Percentiles rank a stretch among this genome's conserved stretches.
Evolutionary conservation across 2,888 invertebrate species (phyloP).

Genomic region (Tipula helvola): DNA sequence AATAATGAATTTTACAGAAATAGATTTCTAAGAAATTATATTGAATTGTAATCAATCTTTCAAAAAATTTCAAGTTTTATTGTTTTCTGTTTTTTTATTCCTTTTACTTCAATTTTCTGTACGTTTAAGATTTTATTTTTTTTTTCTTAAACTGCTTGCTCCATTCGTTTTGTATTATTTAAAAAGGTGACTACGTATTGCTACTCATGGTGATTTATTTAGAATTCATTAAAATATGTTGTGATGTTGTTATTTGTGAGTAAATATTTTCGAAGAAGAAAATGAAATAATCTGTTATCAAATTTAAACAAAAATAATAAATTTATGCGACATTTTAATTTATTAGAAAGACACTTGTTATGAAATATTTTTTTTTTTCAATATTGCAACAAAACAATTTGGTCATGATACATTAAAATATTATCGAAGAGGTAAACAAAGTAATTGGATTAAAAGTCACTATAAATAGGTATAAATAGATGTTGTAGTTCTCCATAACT

Average conservation of each 20-base stretch:
- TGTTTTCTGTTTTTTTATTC: background rate
- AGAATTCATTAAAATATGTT: background rate
- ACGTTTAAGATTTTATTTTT: background rate
- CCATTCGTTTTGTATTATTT: background rate
- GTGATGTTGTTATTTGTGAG: background rate
- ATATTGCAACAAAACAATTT: background rate
- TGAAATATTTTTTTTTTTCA: background rate
- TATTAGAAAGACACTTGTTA: background rate
- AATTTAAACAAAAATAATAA: background rate
- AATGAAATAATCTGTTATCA: background rate
- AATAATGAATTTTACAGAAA: background rate
- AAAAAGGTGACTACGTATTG: background rate
- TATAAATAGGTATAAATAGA: background rate
- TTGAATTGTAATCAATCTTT: background rate
- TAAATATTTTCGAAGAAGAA: background rate
- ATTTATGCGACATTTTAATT: background rate
- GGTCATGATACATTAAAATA: background rate
- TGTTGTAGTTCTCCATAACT: background rate
- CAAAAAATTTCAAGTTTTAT: background rate
- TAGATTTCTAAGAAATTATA: background rate
- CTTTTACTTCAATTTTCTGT: background rate
- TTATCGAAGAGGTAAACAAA: background rate
- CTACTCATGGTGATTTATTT: background rate
- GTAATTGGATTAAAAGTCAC: background rate
- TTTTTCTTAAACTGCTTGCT: background rate